Percentiles rank a stretch among this genome's conserved stretches.
Conservation (phyloP, 2,797 vertebrate species). For the Prunella strophiata region DNA sequence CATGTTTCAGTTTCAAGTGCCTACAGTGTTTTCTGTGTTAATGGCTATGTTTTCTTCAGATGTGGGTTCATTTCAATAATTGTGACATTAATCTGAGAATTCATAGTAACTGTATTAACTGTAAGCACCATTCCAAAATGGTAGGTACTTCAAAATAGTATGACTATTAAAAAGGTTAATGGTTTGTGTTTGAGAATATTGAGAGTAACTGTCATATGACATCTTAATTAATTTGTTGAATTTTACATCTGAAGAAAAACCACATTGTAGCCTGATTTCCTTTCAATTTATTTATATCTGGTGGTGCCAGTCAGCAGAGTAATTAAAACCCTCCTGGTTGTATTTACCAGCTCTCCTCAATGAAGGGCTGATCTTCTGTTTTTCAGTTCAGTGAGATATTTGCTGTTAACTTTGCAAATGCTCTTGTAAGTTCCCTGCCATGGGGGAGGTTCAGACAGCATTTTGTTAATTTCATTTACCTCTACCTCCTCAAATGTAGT, state of each 20-base stretch:
- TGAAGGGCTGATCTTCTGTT: neutral
- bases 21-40: neutral
- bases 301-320: neutral
- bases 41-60: neutral
- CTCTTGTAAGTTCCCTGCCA: fast-evolving
- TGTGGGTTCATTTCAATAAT: neutral
- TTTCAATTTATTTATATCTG: neutral
- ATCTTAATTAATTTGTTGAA: neutral
- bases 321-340: neutral
- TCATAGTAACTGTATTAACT: neutral
- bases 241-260: neutral
- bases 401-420: fast-evolving
- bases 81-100: neutral
- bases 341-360: neutral
- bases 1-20: neutral
- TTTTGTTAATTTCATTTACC: neutral
- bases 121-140: neutral
- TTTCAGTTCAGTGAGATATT: neutral
- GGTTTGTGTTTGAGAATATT: neutral
- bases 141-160: neutral
- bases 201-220: neutral
- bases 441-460: neutral
- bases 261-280: neutral
- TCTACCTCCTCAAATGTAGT: fast-evolving
- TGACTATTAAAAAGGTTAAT: neutral